phyloP scores from a whole-genome alignment of 2,888 invertebrate genomes.

The Pardosa pseudoannulata region DNA sequence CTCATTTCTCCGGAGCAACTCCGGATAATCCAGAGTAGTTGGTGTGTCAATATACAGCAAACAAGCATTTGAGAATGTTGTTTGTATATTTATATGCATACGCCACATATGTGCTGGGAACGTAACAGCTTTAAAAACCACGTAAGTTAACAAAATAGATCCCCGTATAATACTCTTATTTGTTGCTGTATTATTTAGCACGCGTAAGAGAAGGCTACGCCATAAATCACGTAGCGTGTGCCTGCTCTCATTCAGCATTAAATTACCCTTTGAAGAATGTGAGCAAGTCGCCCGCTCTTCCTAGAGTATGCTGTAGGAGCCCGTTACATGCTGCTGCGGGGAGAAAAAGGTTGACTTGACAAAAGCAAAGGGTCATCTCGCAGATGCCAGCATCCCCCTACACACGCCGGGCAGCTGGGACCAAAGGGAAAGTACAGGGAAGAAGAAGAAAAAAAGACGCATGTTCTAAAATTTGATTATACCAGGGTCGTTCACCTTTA shows the following conservation, averaged over 20 bases:
- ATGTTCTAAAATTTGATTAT: neutral
- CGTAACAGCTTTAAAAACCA: no score
- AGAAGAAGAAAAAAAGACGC: no score
- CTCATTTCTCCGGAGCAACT: no score
- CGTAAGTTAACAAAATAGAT: no score
- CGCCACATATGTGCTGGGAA: no score
- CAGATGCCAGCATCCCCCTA: conserved; percentile 22
- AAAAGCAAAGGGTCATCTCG: conserved; percentile 11
- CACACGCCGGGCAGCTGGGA: conserved; percentile 10
- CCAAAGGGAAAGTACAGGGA: neutral
- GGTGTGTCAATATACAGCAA: no score
- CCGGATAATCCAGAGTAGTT: no score
- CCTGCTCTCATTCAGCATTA: neutral
- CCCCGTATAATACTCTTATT: no score
- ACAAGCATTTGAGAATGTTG: no score
- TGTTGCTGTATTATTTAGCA: no score
- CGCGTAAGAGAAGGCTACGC: neutral
- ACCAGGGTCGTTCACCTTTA: neutral
- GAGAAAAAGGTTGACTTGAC: neutral
- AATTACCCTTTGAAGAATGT: neutral
- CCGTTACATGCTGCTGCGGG: conserved; percentile 2
- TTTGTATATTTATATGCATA: no score
- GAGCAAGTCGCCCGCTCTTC: neutral
- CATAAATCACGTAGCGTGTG: neutral
- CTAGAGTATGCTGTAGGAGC: neutral